Evolutionary conservation across 2,888 invertebrate species (phyloP).

Genomic region (Acrobasis consociella): DNA sequence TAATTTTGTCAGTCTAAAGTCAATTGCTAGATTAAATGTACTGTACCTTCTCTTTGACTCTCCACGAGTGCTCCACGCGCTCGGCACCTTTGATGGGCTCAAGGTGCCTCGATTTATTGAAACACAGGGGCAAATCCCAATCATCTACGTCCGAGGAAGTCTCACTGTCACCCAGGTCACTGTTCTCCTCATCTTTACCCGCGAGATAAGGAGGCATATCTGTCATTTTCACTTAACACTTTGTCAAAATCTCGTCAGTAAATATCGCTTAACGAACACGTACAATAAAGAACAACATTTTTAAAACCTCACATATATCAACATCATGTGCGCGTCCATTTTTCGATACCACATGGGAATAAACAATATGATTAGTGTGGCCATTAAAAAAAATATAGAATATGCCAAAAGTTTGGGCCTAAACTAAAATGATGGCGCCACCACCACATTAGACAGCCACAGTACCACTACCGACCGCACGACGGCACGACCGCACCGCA

Average conservation of each 20-base stretch:
- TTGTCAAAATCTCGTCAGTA: constrained; percentile 48
- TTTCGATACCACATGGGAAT: constrained; percentile 77
- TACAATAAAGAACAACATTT: constrained; percentile 62
- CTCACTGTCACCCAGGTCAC: constrained; percentile 70
- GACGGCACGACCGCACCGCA: too few relatives aligned
- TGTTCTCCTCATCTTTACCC: constrained; percentile 72
- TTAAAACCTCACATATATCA: constrained; percentile 64
- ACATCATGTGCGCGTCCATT: constrained; percentile 78
- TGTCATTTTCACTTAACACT: constrained; percentile 75
- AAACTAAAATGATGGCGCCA: too few relatives aligned
- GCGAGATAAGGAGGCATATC: constrained; percentile 80
- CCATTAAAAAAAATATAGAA: too few relatives aligned
- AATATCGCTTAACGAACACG: constrained; percentile 51
- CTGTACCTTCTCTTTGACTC: constrained; percentile 94
- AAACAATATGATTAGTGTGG: constrained; percentile 51
- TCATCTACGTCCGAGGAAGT: constrained; percentile 79
- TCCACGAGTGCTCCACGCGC: constrained; percentile 93
- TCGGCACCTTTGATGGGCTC: constrained; percentile 74
- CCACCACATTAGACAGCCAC: too few relatives aligned
- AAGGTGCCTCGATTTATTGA: constrained; percentile 85
- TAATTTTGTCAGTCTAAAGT: constrained; percentile 35
- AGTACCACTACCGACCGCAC: too few relatives aligned
- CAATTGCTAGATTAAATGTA: constrained; percentile 26
- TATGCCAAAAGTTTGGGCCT: too few relatives aligned
- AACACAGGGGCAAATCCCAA: constrained; percentile 88